These are phyloP conservation scores for Myotis daubentonii DNA, from an alignment of 2,797 vertebrate genomes.

Conservation along the genomic window DNA sequence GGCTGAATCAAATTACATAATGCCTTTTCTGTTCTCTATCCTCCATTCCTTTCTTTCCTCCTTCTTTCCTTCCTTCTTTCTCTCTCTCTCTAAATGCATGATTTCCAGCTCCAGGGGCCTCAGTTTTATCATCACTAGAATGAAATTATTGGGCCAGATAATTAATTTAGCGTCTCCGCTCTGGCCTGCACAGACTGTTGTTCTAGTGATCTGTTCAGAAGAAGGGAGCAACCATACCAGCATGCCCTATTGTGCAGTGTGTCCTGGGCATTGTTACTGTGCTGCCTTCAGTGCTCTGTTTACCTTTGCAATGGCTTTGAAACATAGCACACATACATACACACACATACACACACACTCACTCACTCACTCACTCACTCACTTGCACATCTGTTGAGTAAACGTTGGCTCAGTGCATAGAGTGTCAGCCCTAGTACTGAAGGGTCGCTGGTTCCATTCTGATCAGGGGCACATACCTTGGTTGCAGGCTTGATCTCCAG, in stretches of 20 bases:
- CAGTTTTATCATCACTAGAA: not conserved
- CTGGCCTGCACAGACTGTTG: not conserved
- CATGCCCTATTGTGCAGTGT: not conserved
- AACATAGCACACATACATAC: not conserved
- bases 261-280: not conserved
- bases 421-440: too few species aligned
- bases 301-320: not conserved
- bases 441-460: too few species aligned
- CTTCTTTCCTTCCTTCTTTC: accelerated
- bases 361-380: too few species aligned
- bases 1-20: not conserved
- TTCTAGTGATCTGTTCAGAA: not conserved
- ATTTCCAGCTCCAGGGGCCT: not conserved
- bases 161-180: not conserved
- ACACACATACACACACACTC: not conserved
- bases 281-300: not conserved
- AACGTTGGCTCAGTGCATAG: not conserved
- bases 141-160: not conserved
- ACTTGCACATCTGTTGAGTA: not conserved
- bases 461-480: too few species aligned
- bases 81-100: not conserved
- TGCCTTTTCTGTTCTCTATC: not conserved
- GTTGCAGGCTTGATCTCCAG: too few species aligned
- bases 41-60: not conserved
- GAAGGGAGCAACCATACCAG: not conserved